Percentiles rank a stretch among this genome's conserved stretches.
Conservation (phyloP, 2,113 vertebrate genomes). For the Prunella himalayana region DNA sequence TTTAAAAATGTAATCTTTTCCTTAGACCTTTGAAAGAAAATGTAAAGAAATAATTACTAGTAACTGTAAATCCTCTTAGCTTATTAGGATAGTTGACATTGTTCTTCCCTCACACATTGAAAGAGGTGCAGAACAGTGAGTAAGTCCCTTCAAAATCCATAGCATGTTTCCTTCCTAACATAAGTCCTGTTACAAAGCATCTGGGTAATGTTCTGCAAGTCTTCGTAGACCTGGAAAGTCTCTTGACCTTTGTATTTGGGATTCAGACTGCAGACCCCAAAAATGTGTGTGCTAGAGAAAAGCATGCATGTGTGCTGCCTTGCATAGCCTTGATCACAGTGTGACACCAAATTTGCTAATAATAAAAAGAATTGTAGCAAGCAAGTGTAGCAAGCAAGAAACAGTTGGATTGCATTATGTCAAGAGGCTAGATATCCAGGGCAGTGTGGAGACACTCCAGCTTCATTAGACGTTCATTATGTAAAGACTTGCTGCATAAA, state of each 20-base stretch:
- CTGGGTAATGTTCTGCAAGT: neutral
- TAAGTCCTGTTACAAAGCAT: neutral
- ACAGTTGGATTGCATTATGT: neutral
- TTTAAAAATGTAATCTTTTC: neutral
- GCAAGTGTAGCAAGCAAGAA: neutral
- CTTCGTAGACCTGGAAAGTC: neutral
- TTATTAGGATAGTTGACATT: neutral
- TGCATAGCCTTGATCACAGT: neutral
- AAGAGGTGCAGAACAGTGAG: rapidly evolving
- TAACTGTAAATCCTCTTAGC: neutral
- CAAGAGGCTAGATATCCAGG: neutral
- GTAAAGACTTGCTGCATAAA: neutral
- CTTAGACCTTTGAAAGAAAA: neutral
- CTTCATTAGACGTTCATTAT: neutral
- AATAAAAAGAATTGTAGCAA: neutral
- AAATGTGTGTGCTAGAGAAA: neutral
- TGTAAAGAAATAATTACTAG: neutral
- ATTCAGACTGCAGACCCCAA: neutral
- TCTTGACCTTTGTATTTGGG: neutral
- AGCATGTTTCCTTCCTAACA: rapidly evolving
- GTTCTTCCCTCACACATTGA: neutral
- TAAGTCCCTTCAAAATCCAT: neutral
- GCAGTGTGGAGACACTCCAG: neutral
- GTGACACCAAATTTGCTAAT: neutral
- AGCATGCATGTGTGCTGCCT: neutral